Conservation (phyloP, 1,140 invertebrate species). For the Lepidurus couesii region DNA sequence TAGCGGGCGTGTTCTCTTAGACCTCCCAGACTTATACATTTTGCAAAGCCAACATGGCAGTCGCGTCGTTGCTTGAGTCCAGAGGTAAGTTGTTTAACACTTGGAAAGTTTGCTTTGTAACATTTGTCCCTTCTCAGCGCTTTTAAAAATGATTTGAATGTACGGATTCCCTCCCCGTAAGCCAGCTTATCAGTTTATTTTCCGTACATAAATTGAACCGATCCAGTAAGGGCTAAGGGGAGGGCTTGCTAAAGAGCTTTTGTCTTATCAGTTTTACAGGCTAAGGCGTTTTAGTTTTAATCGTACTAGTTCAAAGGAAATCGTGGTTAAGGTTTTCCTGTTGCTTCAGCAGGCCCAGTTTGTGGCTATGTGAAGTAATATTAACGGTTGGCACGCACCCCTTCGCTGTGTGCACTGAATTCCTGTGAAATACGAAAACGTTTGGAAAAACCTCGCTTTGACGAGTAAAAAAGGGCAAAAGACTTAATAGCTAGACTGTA, state of each 20-base stretch:
- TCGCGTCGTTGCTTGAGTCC: neutral
- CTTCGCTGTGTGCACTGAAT: neutral
- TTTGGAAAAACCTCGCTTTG: too few relatives aligned
- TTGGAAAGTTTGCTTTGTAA: neutral
- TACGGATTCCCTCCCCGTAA: neutral
- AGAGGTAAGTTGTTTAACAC: neutral
- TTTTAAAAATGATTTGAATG: neutral
- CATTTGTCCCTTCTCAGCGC: too few relatives aligned
- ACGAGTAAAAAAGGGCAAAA: too few relatives aligned
- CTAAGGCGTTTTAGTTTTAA: neutral
- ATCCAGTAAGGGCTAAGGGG: neutral
- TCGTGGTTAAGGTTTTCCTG: constrained; percentile 14
- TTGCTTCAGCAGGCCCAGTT: neutral
- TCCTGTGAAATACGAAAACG: neutral
- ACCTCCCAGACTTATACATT: neutral
- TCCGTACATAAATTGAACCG: neutral
- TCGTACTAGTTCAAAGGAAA: neutral
- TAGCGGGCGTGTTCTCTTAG: constrained; percentile 5
- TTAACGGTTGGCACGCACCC: neutral
- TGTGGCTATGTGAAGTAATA: neutral
- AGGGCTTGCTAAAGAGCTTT: neutral
- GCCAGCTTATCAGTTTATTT: neutral
- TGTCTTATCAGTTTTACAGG: neutral
- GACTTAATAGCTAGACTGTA: too few relatives aligned
- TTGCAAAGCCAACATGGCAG: neutral